Base-by-base conservation (phyloP, 2,888 invertebrate species). In the Ptilodon capucinus region DNA sequence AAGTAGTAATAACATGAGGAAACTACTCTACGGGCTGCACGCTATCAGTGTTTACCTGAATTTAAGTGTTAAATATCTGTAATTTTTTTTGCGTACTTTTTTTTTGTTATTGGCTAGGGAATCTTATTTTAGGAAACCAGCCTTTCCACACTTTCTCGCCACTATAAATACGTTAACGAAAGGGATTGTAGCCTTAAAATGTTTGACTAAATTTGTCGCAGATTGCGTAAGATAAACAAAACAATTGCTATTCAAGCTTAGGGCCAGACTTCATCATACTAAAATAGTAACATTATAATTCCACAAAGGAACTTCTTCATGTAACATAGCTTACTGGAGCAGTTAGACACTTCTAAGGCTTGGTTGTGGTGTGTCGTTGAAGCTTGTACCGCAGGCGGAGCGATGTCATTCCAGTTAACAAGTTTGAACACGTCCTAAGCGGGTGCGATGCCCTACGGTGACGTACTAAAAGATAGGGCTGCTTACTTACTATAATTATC, bases 341-440 rank as follows among this genome's bases (percentile, higher is more conserved):
- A 30, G 30, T 30, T 30, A 13, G 14, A 32, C 14, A 32, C 32
- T 41, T 36, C 40, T 54, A 16, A 35, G 40, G 18, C 13, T 35
- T 51, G 42, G 46, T 28, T 45, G 48, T 32, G 36, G 8, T 43
- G 32, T 48, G 51, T 16, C 61, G 55, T 44, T 61, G 53, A 54
- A 57, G 57, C 55, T 52, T 53, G 43, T 55, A 66, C 54, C 51
- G 25, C 40, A 46, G 48, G 38, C 23, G 44, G 57, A 62, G 39
- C 39, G 57, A 44, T 54, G 57, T 62, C 60, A 46, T 47, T 43
- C 36, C 19, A 21, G 42, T 42, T 66, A 60, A 57, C 46, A 51
- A 61, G 54, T 57, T 47, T 21, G 40, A 36, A 47, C 54, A 51
- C 46, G 54, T 57, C 42, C 8, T 25, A 25, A 25, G 4, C 1